These are phyloP conservation scores for Brachypteracias leptosomus DNA, from an alignment of 2,113 vertebrate genomes.

Conservation along the genomic window DNA sequence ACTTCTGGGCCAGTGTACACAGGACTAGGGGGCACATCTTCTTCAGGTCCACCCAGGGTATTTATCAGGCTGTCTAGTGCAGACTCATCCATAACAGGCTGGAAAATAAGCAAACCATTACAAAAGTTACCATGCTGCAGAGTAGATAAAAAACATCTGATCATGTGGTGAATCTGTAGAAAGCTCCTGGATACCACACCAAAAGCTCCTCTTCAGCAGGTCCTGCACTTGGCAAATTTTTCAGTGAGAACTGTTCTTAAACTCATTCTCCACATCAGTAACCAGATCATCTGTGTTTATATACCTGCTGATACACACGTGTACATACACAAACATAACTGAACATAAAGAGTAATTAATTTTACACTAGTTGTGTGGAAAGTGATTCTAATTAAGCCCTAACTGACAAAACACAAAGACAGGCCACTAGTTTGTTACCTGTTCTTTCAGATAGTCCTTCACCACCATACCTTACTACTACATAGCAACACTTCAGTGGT, in stretches of 20 bases:
- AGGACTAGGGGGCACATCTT: slow-evolving; percentile 41
- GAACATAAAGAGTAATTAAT: background rate
- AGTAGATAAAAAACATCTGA: background rate
- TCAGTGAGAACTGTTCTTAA: background rate
- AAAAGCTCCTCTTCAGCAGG: background rate
- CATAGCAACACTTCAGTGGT: background rate
- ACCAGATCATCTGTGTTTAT: background rate
- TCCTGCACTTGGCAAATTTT: background rate
- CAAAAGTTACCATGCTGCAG: background rate
- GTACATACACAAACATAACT: background rate
- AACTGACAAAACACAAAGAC: background rate
- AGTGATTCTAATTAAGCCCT: background rate
- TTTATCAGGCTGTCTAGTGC: slow-evolving; percentile 77
- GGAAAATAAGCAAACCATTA: background rate
- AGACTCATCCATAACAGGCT: slow-evolving; percentile 63
- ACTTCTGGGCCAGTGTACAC: slow-evolving; percentile 70
- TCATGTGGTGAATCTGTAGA: background rate
- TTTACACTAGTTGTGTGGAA: background rate
- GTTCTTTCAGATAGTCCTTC: background rate
- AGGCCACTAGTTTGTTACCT: background rate
- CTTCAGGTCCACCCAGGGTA: slow-evolving; percentile 66
- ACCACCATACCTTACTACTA: background rate
- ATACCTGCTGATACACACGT: background rate
- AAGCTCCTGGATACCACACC: background rate
- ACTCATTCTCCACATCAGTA: background rate